phyloP scores from a whole-genome alignment of 2,888 invertebrate genomes.

The Tetrapedia diversipes region DNA sequence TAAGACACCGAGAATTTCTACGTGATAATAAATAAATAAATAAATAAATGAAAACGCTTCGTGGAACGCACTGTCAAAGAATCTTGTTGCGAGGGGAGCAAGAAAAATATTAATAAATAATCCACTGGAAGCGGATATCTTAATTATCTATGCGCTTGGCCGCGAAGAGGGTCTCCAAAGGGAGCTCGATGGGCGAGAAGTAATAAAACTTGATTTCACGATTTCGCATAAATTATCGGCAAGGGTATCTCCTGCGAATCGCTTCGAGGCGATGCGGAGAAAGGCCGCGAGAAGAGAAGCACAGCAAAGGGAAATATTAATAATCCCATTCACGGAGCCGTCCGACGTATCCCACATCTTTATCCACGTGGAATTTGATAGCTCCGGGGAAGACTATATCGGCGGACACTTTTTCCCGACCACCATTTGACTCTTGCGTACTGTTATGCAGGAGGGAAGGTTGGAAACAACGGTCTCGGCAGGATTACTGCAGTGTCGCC shows the following conservation, averaged over 20 bases:
- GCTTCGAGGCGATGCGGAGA: constrained; percentile 56
- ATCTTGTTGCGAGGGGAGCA: constrained; percentile 43
- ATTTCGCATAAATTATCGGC: constrained; percentile 75
- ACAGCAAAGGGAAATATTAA: constrained; percentile 69
- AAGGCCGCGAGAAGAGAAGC: constrained; percentile 49
- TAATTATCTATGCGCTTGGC: constrained; percentile 66
- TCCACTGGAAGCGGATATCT: constrained; percentile 68
- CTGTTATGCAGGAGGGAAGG: no score
- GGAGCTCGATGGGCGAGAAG: constrained; percentile 67
- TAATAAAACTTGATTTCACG: constrained; percentile 77
- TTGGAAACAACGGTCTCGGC: no score
- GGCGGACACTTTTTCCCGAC: constrained; percentile 42
- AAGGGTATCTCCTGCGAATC: constrained; percentile 61
- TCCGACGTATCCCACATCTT: constrained; percentile 69
- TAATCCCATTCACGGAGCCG: constrained; percentile 72
- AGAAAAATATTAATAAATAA: constrained; percentile 67
- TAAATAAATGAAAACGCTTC: constrained; percentile 2
- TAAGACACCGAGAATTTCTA: no score
- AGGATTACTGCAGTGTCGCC: no score
- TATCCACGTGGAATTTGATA: constrained; percentile 70
- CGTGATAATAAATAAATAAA: no score
- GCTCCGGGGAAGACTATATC: constrained; percentile 67
- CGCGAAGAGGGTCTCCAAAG: constrained; percentile 57
- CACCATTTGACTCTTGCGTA: constrained; percentile 36
- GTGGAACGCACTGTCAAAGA: no score